These are phyloP conservation scores for Anoncus sp. DNA, from an alignment of 2,888 invertebrate species.

Conservation along the genomic window DNA sequence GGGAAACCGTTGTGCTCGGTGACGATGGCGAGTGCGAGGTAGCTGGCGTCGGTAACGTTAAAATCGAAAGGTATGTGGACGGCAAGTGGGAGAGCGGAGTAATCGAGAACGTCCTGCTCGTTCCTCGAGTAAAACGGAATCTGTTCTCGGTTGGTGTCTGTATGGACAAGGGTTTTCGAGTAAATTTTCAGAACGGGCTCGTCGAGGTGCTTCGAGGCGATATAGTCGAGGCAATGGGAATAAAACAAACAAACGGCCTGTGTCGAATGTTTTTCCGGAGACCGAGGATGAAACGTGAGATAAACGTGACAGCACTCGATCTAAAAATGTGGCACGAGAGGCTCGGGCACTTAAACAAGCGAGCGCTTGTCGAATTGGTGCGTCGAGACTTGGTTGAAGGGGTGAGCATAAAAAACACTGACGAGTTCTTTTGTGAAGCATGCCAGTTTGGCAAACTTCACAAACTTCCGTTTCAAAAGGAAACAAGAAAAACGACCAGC, in stretches of 20 bases:
- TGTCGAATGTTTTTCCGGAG: conserved; percentile 66
- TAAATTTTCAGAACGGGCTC: conserved; percentile 64
- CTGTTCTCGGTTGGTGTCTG: conserved; percentile 76
- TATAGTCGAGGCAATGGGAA: conserved; percentile 57
- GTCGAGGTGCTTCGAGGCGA: conserved; percentile 63
- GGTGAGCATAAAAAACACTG: conserved; percentile 58
- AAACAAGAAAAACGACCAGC: background rate
- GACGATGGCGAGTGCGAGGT: conserved; percentile 66
- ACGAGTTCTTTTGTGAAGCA: conserved; percentile 64
- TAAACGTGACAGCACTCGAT: conserved; percentile 52
- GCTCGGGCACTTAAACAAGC: conserved; percentile 68
- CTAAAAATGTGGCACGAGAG: conserved; percentile 70
- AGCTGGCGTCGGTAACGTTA: conserved; percentile 67
- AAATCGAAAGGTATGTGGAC: conserved; percentile 66
- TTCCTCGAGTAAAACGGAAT: conserved; percentile 75
- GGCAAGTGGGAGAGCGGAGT: conserved; percentile 66
- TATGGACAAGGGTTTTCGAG: conserved; percentile 67
- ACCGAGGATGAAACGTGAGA: conserved; percentile 60
- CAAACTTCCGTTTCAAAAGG: conserved; percentile 44
- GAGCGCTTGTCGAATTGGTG: conserved; percentile 64
- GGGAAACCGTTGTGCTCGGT: conserved; percentile 61
- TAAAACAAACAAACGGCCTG: conserved; percentile 65
- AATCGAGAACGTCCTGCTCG: conserved; percentile 71
- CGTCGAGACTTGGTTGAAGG: conserved; percentile 53
- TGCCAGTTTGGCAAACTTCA: conserved; percentile 52